phyloP scores from a whole-genome alignment of 2,797 vertebrate species.

The Calcarius lapponicus region DNA sequence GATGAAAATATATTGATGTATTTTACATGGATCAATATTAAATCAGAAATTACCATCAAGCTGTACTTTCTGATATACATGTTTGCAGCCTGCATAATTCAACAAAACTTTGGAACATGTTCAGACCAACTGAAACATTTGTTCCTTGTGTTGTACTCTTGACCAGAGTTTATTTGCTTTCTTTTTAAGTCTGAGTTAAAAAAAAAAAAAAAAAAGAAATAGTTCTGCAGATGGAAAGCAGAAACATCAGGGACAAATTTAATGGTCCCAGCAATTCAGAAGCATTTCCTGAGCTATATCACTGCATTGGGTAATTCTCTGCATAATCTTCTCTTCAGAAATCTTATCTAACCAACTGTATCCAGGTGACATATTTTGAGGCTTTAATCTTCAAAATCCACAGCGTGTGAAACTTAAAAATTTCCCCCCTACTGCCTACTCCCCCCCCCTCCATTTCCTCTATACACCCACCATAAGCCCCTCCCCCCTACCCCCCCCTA shows the following conservation, averaged over 20 bases:
- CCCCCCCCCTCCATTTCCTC: no score
- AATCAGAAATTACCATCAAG: background rate
- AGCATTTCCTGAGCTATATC: constrained; percentile 39
- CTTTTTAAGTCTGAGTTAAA: background rate
- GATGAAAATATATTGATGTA: background rate
- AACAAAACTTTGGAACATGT: background rate
- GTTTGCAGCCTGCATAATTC: background rate
- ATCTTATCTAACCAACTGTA: constrained; percentile 39
- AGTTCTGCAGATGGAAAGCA: constrained; percentile 1
- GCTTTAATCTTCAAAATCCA: constrained; percentile 50
- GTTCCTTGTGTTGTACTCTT: background rate
- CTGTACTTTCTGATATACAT: background rate
- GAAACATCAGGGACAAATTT: background rate
- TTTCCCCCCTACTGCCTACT: no score
- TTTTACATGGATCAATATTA: background rate
- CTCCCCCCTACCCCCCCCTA: no score
- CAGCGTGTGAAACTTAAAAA: background rate
- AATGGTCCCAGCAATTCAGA: background rate
- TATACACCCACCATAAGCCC: no score
- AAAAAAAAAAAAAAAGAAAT: background rate
- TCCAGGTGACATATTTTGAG: constrained; percentile 19
- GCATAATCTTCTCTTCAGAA: constrained; percentile 34
- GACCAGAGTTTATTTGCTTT: constrained; percentile 14
- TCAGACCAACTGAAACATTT: background rate
- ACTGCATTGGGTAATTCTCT: background rate